Evolutionary conservation across 2,888 invertebrate species (phyloP).

Genomic region (Lucinisca nassula): DNA sequence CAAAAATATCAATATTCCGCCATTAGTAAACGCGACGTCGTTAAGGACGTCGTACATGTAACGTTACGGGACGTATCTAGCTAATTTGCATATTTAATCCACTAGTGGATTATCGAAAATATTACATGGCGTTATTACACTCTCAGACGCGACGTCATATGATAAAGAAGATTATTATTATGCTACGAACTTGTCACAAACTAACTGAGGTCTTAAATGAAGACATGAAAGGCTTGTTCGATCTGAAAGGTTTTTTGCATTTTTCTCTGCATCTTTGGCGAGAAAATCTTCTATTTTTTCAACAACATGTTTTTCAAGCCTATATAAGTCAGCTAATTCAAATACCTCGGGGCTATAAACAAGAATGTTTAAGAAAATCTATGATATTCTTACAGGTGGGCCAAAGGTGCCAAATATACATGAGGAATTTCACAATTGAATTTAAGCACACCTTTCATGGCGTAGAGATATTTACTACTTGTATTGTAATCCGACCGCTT

Average conservation of each 20-base stretch:
- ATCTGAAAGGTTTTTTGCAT: neutral
- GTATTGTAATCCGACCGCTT: slow-evolving; percentile 12
- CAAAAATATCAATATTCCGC: too few relatives aligned
- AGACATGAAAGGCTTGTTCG: too few relatives aligned
- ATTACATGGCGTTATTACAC: too few relatives aligned
- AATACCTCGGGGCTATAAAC: neutral
- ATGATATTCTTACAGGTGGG: neutral
- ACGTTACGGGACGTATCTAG: too few relatives aligned
- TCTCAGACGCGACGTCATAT: too few relatives aligned
- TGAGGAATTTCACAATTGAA: neutral
- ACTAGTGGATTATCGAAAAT: too few relatives aligned
- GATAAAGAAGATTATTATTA: too few relatives aligned
- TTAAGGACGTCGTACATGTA: too few relatives aligned
- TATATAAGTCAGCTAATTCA: neutral
- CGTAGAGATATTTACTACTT: neutral
- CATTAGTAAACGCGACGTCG: too few relatives aligned
- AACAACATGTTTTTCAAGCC: neutral
- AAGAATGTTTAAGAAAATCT: neutral
- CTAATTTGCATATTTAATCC: too few relatives aligned
- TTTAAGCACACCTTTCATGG: neutral
- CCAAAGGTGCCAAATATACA: neutral
- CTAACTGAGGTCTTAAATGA: too few relatives aligned
- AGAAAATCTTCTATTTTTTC: neutral
- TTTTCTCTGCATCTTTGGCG: neutral
- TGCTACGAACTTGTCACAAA: too few relatives aligned